phyloP scores from a whole-genome alignment of 1,140 invertebrate genomes.

The Drosophila sp. region DNA sequence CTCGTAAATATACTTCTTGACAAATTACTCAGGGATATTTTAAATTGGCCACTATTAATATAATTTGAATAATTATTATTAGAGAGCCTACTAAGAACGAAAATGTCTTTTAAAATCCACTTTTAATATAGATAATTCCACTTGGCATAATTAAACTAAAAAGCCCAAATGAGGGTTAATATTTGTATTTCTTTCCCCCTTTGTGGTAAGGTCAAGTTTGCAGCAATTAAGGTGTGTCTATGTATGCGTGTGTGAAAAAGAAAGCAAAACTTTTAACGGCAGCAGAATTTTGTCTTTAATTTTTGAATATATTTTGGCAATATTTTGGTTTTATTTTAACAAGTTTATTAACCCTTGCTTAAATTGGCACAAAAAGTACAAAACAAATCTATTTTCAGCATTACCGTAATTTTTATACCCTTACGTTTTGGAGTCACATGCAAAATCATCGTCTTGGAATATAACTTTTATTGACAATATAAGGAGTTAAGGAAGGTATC shows the following conservation, averaged over 20 bases:
- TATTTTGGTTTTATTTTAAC: slow-evolving; percentile 56
- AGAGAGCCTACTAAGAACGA: no score
- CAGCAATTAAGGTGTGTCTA: slow-evolving; percentile 60
- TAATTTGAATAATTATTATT: no score
- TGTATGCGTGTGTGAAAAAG: slow-evolving; percentile 48
- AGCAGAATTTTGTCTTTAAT: slow-evolving; percentile 19
- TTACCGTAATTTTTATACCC: background rate
- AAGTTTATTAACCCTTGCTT: slow-evolving; percentile 74
- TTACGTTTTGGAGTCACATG: background rate
- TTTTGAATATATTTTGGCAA: slow-evolving; percentile 1
- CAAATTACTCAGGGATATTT: no score
- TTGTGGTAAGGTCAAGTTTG: slow-evolving; percentile 77
- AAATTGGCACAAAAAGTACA: slow-evolving; percentile 39
- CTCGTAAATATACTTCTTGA: no score
- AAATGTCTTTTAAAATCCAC: background rate
- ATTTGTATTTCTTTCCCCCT: slow-evolving; percentile 20
- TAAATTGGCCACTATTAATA: no score
- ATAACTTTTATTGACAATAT: no score
- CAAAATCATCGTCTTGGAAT: no score
- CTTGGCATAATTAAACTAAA: background rate
- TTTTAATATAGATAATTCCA: background rate
- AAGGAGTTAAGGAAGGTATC: no score
- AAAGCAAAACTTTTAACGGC: slow-evolving; percentile 63
- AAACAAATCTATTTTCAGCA: background rate
- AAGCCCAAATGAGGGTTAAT: background rate